A percentile compares a stretch with the other conserved stretches of the same genome.
Conservation (phyloP, 2,888 invertebrate genomes). For the Troides helena region DNA sequence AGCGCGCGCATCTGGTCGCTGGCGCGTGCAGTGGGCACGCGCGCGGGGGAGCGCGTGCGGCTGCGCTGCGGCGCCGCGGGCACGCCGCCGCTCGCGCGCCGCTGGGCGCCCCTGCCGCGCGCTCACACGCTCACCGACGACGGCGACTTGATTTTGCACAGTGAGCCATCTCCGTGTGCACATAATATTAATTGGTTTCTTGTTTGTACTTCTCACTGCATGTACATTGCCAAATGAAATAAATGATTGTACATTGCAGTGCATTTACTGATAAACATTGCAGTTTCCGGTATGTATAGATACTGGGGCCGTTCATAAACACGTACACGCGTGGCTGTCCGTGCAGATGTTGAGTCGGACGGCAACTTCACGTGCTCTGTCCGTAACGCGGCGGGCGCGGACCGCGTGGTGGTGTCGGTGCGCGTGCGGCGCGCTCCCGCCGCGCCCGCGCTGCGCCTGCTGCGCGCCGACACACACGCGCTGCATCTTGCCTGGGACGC, state of each 20-base stretch:
- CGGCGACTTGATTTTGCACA: conserved; percentile 84
- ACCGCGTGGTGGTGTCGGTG: conserved; percentile 85
- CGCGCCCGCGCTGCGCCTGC: conserved; percentile 82
- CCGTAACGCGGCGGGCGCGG: conserved; percentile 88
- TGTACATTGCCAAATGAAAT: no score
- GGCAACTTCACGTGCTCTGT: conserved; percentile 88
- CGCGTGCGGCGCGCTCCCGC: conserved; percentile 77
- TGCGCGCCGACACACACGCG: conserved; percentile 74
- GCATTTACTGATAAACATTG: no score
- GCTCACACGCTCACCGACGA: conserved; percentile 78
- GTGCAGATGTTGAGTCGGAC: conserved; percentile 81
- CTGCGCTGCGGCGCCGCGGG: conserved; percentile 85
- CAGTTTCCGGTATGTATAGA: no score
- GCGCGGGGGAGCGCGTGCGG: conserved; percentile 81
- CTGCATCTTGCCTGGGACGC: conserved; percentile 82
- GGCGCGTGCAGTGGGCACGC: conserved; percentile 82
- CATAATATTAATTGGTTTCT: background rate
- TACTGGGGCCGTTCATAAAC: no score
- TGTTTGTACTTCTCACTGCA: no score
- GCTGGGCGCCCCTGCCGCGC: conserved; percentile 79
- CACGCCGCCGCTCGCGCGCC: conserved; percentile 81
- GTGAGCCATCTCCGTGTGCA: conserved; percentile 55
- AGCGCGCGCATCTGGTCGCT: conserved; percentile 90
- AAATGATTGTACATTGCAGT: no score
- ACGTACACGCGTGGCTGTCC: no score